Base-by-base conservation (phyloP, 1,140 invertebrate species). In the Lordiphosa mommai region DNA sequence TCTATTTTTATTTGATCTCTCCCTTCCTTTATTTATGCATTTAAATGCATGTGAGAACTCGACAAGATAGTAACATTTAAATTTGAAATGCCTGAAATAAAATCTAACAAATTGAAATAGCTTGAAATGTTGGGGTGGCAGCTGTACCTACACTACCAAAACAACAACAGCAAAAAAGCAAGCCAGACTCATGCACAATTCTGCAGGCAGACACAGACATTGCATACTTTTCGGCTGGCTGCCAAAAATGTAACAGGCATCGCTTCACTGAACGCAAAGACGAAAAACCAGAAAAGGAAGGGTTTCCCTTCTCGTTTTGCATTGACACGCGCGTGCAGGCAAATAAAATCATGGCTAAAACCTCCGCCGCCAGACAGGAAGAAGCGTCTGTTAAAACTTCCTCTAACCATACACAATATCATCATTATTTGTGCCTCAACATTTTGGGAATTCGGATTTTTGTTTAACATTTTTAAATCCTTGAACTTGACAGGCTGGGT, bases 241-340 rank as follows among this genome's bases (percentile, higher is more conserved):
- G 66, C 66, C 66, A 69, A 69, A 69, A 69, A 65, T 69, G 55
- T 65, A 66, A 65, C 66, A 65, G 56, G 50, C 61, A 60, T 65
- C 61, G 66, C 55, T 65, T 65, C 61, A 65, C 34, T 55, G 66
- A 38, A 14, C 58, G 17, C 37, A 34, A 52, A 56, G 37, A 17
- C 17, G n/a, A 12, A 3, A 7, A 5, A 5, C 5, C 3, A 33
- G 23, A 4, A 30, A 33, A 5, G 38, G 40, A 20, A 9, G 10
- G 58, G 38, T 23, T 23, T 23, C 40, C 13, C 49, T 60, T 61
- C 53, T 59, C 53, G 61, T 69, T 59, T 55, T 48, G 64, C 63
- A 67, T 70, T 70, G 67, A 70, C 67, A 70, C 63, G 67, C 67
- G 67, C 67, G 36, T 67, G 63, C 67, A 66, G 56, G 63, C 58